phyloP scores from a whole-genome alignment of 2,888 invertebrate species.

The Amorpha juglandis region DNA sequence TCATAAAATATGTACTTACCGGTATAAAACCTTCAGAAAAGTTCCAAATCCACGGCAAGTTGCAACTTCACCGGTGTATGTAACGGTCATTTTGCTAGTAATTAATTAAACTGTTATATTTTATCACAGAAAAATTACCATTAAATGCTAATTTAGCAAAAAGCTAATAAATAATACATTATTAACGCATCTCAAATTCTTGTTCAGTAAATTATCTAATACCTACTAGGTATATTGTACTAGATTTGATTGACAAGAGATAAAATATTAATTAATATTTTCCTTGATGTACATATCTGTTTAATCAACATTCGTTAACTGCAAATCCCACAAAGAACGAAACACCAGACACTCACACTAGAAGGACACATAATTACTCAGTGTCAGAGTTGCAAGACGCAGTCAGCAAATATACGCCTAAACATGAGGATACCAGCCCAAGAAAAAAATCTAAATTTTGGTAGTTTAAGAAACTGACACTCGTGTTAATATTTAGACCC shows the following conservation, averaged over 20 bases:
- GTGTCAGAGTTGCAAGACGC: too few species aligned
- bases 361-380: not conserved
- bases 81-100: slow-evolving; percentile 88
- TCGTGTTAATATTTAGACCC: too few species aligned
- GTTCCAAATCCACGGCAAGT: slow-evolving; percentile 94
- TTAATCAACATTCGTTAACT: not conserved
- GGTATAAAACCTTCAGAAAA: slow-evolving; percentile 92
- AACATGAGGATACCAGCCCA: too few species aligned
- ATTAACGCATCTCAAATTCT: not conserved
- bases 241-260: not conserved
- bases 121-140: slow-evolving; percentile 14
- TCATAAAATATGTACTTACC: slow-evolving; percentile 82
- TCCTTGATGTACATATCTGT: slow-evolving; percentile 5
- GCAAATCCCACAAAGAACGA: not conserved
- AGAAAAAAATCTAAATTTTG: too few species aligned
- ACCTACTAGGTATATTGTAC: not conserved
- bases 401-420: not conserved
- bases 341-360: not conserved
- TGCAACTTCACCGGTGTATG: slow-evolving; percentile 94
- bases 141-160: not conserved
- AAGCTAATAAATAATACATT: not conserved
- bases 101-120: not conserved
- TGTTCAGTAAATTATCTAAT: not conserved
- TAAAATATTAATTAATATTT: not conserved
- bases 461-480: too few species aligned